A percentile compares a stretch with the other conserved stretches of the same genome.
These are phyloP conservation scores for Todiramphus chloris DNA, from an alignment of 2,113 vertebrate species.

Conservation along the genomic window DNA sequence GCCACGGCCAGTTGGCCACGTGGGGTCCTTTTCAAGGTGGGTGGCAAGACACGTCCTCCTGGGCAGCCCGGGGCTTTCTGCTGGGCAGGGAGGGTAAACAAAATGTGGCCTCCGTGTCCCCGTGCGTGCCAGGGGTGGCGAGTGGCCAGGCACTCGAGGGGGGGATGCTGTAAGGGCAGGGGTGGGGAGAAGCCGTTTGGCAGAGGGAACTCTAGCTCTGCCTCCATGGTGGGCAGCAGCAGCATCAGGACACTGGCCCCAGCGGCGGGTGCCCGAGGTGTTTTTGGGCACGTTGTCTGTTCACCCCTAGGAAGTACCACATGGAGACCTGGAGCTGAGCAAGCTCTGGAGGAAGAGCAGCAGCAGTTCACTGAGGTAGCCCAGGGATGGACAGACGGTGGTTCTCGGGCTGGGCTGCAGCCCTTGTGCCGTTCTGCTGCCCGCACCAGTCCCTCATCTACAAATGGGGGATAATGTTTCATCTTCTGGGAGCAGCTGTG, in stretches of 20 bases:
- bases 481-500: not conserved
- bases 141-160: not conserved
- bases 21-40: not conserved
- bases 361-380: not conserved
- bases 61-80: not conserved
- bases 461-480: not conserved
- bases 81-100: not conserved
- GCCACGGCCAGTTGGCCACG: not conserved
- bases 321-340: fast-evolving
- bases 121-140: not conserved
- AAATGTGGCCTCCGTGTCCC: not conserved
- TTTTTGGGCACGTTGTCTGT: not conserved
- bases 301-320: fast-evolving
- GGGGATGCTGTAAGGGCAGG: not conserved
- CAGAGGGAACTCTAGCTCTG: not conserved
- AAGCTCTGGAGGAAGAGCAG: not conserved
- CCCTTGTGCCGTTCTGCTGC: fast-evolving
- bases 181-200: not conserved
- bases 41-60: not conserved
- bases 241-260: not conserved
- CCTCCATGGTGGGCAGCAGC: fast-evolving
- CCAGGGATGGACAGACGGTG: fast-evolving
- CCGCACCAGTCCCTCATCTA: not conserved
- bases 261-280: fast-evolving
- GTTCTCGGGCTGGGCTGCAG: not conserved